These are phyloP conservation scores for Caenorhabditis becei DNA, from an alignment of 2,888 invertebrate species.

Conservation along the genomic window DNA sequence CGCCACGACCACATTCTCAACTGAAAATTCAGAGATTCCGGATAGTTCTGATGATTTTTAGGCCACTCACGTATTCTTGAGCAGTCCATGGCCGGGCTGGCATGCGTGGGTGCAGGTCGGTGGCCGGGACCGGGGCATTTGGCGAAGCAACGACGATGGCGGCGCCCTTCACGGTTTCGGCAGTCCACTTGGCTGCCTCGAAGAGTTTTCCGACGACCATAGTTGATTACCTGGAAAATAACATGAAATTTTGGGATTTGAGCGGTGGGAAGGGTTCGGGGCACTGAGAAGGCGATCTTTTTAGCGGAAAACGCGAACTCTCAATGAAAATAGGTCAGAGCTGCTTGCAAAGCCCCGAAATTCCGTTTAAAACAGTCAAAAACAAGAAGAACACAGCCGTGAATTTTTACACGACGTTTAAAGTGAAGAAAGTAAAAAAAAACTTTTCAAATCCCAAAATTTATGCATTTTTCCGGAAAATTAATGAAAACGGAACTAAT, in stretches of 20 bases:
- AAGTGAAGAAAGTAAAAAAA: no score
- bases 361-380: no score
- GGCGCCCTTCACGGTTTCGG: constrained; percentile 75
- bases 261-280: background rate
- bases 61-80: constrained; percentile 77
- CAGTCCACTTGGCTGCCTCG: constrained; percentile 77
- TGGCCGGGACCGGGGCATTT: constrained; percentile 75
- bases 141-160: constrained; percentile 74
- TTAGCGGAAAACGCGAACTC: no score
- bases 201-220: constrained; percentile 77
- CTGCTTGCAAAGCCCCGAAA: no score
- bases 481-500: no score
- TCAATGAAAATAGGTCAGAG: no score
- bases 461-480: no score
- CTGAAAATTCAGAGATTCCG: constrained; percentile 46
- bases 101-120: constrained; percentile 78
- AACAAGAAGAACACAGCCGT: no score
- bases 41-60: background rate
- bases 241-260: background rate
- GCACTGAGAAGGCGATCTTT: no score
- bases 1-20: constrained; percentile 80
- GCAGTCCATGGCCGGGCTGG: constrained; percentile 78
- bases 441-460: no score
- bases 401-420: no score
- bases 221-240: constrained; percentile 52